phyloP scores from a whole-genome alignment of 2,113 vertebrate species.

The Myotis yumanensis region DNA sequence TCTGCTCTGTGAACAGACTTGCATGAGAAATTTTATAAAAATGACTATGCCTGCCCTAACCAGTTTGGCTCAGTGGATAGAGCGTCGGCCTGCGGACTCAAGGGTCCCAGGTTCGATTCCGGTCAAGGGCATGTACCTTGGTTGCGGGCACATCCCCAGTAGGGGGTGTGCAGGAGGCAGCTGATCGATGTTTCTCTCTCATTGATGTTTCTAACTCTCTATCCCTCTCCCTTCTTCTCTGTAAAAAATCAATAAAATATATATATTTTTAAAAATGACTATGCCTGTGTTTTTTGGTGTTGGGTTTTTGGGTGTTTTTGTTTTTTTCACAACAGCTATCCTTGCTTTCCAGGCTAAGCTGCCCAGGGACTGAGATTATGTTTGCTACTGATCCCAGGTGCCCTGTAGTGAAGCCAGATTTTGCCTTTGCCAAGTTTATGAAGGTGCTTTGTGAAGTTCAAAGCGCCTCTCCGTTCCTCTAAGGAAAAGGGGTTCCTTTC shows the following conservation, averaged over 20 bases:
- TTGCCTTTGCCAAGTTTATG: neutral
- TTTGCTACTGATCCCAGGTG: neutral
- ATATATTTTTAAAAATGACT: too few species aligned
- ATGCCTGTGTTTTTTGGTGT: too few species aligned
- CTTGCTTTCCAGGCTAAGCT: constrained; percentile 8
- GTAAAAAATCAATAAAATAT: too few species aligned
- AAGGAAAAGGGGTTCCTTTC: neutral
- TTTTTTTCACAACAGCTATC: neutral
- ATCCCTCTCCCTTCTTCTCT: too few species aligned
- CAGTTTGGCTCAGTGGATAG: too few species aligned
- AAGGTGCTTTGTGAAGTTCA: neutral
- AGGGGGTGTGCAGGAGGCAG: too few species aligned
- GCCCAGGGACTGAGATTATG: constrained; percentile 33
- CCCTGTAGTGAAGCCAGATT: neutral
- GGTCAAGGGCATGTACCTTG: too few species aligned
- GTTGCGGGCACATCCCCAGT: too few species aligned
- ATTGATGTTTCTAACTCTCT: too few species aligned
- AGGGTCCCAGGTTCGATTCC: too few species aligned
- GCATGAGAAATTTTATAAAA: neutral
- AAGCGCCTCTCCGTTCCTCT: neutral
- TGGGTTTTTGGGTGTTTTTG: neutral
- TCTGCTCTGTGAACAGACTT: neutral
- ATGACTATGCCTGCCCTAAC: neutral
- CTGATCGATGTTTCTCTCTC: too few species aligned
- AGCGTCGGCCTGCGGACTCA: too few species aligned